Evolutionary conservation across 2,888 invertebrate genomes (phyloP), one percentile per base, ranked within the genome.

Genomic region (Drosophila bunnanda): DNA sequence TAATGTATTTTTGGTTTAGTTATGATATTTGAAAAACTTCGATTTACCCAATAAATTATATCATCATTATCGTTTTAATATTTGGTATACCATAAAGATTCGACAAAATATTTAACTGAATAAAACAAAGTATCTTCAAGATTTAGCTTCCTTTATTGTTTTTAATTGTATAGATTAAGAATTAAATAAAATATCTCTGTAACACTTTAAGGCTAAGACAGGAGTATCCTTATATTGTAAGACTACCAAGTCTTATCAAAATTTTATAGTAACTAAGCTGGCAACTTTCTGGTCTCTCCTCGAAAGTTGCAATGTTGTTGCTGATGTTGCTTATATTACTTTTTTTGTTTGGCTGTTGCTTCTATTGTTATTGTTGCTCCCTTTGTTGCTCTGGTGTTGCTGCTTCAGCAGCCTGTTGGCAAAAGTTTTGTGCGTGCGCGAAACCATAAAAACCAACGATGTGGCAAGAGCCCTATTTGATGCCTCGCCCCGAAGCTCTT

Each of bases 371-470:
- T 39, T 75, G 36, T 62, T 60, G 60, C 46, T 28, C 15, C 50
- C 50, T 10, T 73, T 74, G 66, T 41, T 72, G 54, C 30, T 58
- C 50, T 71, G 69, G 58, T 64, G 57, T 70, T 75, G 64, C 62
- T 65, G 58, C 25, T 57, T 50, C 20, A 20, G 32, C 50, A 50
- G 75, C 56, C 66, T 57, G 64, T 56, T 69, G 59, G 53, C 46
- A 60, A 85, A 89, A 83, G 82, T 83, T 82, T 77, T 74, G 88
- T 89, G 89, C 89, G 82, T 89, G 86, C 88, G 82, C 89, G 82
- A 89, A 85, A 77, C 89, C 86, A 85, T 89, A 88, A 83, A 89
- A 83, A 62, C 83, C 89, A 83, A 83, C 89, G 89, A 83, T 83
- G 89, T 83, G 82, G 86, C 88, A 88, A 89, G 85, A 79, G 82